A percentile compares a stretch with the other conserved stretches of the same genome.
phyloP scores from a whole-genome alignment of 1,140 invertebrate genomes.

The Formica exsecta region DNA sequence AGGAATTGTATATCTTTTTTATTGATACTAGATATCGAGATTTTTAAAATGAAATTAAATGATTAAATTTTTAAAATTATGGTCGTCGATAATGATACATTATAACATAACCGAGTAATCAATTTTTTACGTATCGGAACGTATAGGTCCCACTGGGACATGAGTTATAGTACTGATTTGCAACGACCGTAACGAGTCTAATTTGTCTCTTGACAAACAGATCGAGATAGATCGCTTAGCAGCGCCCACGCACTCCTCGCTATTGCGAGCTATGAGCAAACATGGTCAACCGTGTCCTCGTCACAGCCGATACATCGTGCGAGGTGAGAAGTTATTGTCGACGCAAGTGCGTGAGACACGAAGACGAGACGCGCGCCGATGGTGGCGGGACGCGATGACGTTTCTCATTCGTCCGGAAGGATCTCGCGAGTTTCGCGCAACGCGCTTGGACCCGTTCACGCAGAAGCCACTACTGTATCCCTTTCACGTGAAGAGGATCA shows the following conservation, averaged over 20 bases:
- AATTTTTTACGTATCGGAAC: no score
- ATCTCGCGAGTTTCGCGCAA: conserved; percentile 71
- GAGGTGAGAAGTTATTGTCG: conserved; percentile 58
- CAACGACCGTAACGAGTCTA: conserved; percentile 8
- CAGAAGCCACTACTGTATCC: conserved; percentile 75
- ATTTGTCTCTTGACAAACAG: conserved; percentile 67
- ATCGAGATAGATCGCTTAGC: conserved; percentile 85
- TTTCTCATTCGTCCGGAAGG: conserved; percentile 70
- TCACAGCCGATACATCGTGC: conserved; percentile 71
- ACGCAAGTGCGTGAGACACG: conserved; percentile 71
- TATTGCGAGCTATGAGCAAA: conserved; percentile 64
- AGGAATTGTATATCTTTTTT: no score
- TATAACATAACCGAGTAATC: no score
- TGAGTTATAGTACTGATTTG: no score
- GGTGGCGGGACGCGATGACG: conserved; percentile 79
- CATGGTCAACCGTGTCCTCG: conserved; percentile 74
- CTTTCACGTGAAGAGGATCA: conserved; percentile 26
- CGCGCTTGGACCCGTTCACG: conserved; percentile 77
- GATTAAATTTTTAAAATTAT: no score
- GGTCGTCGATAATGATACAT: no score
- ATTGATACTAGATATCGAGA: no score
- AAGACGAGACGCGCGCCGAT: conserved; percentile 75
- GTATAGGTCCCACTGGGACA: no score
- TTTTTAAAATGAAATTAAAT: no score
- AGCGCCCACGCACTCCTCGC: conserved; percentile 86